These are phyloP conservation scores for Archivesica marissinica DNA, from an alignment of 1,140 invertebrate species.

Conservation along the genomic window DNA sequence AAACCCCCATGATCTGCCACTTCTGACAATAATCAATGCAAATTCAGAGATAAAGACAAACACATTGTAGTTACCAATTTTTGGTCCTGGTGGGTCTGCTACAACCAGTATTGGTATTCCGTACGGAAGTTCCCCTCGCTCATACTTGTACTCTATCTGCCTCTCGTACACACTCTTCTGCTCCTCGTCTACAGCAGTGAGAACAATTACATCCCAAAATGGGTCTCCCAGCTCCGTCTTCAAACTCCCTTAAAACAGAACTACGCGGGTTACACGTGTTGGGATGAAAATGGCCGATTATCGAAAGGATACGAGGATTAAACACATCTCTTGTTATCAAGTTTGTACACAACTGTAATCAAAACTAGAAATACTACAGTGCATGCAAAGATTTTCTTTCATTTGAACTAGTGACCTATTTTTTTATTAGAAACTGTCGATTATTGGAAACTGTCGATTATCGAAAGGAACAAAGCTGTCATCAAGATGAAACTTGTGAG, in stretches of 20 bases:
- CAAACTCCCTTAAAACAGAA: slow-evolving; percentile 33
- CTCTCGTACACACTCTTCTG: slow-evolving; percentile 82
- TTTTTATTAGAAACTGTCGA: too few species aligned
- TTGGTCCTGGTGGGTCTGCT: slow-evolving; percentile 82
- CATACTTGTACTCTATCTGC: slow-evolving; percentile 79
- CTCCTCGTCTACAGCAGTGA: slow-evolving; percentile 82
- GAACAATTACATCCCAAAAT: slow-evolving; percentile 84
- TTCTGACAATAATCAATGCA: background rate
- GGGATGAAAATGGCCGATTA: too few species aligned
- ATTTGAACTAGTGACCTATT: background rate
- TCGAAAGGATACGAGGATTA: background rate
- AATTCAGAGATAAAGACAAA: background rate
- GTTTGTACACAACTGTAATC: background rate
- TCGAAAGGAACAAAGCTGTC: too few species aligned
- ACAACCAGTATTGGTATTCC: slow-evolving; percentile 78
- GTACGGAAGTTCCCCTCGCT: slow-evolving; percentile 77
- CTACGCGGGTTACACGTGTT: background rate
- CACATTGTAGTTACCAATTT: slow-evolving; percentile 77
- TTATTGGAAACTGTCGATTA: too few species aligned
- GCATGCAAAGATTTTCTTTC: background rate
- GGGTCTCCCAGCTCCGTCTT: slow-evolving; percentile 40
- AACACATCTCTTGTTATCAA: background rate
- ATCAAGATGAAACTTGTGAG: too few species aligned
- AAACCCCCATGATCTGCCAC: background rate
- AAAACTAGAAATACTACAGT: background rate